Evolutionary conservation across 2,797 vertebrate species (phyloP), one percentile per base, ranked within the genome.

Genomic region (Meriones psammophilus): DNA sequence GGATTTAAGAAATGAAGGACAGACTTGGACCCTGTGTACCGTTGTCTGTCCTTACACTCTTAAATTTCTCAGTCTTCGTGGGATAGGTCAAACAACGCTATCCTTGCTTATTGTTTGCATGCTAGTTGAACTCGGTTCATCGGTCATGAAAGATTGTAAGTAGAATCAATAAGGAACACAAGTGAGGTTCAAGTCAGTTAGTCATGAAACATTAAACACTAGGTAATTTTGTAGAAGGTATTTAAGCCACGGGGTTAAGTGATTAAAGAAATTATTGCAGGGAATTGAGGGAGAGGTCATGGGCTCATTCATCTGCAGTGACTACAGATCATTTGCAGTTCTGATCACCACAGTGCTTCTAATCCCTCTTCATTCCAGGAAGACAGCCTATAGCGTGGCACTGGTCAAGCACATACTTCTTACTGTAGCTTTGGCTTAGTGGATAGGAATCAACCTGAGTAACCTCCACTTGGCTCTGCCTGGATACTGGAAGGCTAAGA

Each of bases 191-290:
- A 84, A n/a, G 54, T 80, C 90, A 80, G 33, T 80, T 88, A 80
- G 33, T 79, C 46, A 80, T 77, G 60, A 96, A 83, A 56, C 46
- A 71, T 33, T 88, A 73, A 89, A 76, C 26, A 79, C 18, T 24
- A 50, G 42, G 54, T 93, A 26, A 46, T 96, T 92, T 93, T 56
- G 64, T 58, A 94, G 81, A 87, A 91, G 69, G 64, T 71, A 89
- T 95, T 95, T 83, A 95, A 74, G 80, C 66, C 10, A 64, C 14
- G 20, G 18, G 9, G 50, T 89, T 93, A 39, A 26, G 12, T 62
- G 87, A 46, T 90, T 80, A 28, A 95, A 54, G 62, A 91, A 12
- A 26, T 71, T 26, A 28, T 7, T 81, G 66, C 20, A 68, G 71
- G 46, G 4, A 54, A 33, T 62, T 0, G 56, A 60, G 5, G 28